phyloP scores from a whole-genome alignment of 1,140 invertebrate genomes.

The Drosophila nikananu region DNA sequence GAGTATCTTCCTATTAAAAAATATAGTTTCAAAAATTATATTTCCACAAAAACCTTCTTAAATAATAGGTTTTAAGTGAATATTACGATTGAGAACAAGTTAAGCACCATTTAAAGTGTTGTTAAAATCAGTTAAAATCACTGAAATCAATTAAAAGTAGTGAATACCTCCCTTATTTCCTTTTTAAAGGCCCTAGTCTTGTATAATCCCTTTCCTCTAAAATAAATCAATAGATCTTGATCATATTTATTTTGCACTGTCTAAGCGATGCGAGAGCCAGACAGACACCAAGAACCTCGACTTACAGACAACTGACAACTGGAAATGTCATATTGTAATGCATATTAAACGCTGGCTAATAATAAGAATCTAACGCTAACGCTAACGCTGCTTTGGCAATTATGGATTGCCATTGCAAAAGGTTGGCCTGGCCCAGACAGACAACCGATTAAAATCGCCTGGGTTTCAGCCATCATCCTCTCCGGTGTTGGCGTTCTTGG shows the following conservation, averaged over 20 bases:
- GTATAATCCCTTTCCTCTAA: neutral
- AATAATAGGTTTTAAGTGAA: neutral
- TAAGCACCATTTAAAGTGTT: neutral
- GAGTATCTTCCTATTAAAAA: neutral
- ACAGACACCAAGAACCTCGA: slow-evolving; percentile 12
- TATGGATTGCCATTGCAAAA: slow-evolving; percentile 62
- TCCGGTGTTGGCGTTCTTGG: slow-evolving; percentile 50
- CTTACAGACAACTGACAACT: slow-evolving; percentile 43
- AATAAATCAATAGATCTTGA: slow-evolving; percentile 8
- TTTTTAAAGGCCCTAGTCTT: neutral
- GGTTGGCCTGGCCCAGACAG: slow-evolving; percentile 64
- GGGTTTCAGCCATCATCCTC: slow-evolving; percentile 31
- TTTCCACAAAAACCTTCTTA: too few relatives aligned
- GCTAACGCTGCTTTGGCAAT: slow-evolving; percentile 51
- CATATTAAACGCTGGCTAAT: slow-evolving; percentile 73
- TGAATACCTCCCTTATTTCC: too few relatives aligned
- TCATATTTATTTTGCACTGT: slow-evolving; percentile 50
- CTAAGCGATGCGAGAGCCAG: slow-evolving; percentile 35
- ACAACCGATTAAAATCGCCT: slow-evolving; percentile 41
- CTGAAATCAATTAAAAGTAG: too few relatives aligned
- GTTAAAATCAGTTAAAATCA: too few relatives aligned
- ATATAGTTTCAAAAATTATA: neutral
- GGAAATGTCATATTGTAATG: slow-evolving; percentile 68
- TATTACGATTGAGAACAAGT: too few relatives aligned
- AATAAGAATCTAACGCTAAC: slow-evolving; percentile 68